Base-by-base conservation (phyloP, 2,888 invertebrate species). In the Trichopria drosophilae region DNA sequence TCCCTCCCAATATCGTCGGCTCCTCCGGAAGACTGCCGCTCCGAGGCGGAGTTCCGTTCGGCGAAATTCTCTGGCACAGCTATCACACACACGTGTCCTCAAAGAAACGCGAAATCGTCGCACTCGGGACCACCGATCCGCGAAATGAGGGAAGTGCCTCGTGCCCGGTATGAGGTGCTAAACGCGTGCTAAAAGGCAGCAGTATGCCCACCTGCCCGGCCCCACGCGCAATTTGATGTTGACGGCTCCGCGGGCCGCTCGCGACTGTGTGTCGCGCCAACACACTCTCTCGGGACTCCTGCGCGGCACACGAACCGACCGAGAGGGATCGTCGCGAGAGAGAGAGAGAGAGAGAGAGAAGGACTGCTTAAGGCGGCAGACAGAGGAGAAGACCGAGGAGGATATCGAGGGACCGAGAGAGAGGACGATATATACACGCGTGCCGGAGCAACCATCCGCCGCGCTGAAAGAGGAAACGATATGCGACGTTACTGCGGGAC, bases 161-260 rank as follows among this genome's bases (percentile, higher is more conserved):
- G n/a, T n/a, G n/a, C n/a, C n/a, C n/a, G n/a, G n/a, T n/a, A n/a
- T n/a, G n/a, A n/a, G n/a, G n/a, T n/a, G n/a, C n/a, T n/a, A n/a
- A n/a, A n/a, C n/a, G n/a, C n/a, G n/a, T n/a, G n/a, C n/a, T n/a
- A n/a, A n/a, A n/a, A n/a, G n/a, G n/a, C 19, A 16, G 19, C 10
- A 36, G n/a, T 29, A n/a, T 36, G 36, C 51, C 15, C 39, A 36
- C 55, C 39, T 43, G 47, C 20, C 23, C 34, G 32, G 12, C 47
- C 15, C 47, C 23, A 22, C 22, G 23, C 37, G 41, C 34, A 7
- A 19, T 26, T 16, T 42, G 66, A 66, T 62, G 66, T 65, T 63
- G 49, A 64, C 69, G 64, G 64, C 66, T 62, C 64, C 63, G 63
- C 67, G 66, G 66, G 62, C 67, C 73, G 71, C 57, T 64, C 67